Evolutionary conservation across 2,797 vertebrate species (phyloP), one percentile per base, ranked within the genome.

Genomic region (Diglossa cyanea): DNA sequence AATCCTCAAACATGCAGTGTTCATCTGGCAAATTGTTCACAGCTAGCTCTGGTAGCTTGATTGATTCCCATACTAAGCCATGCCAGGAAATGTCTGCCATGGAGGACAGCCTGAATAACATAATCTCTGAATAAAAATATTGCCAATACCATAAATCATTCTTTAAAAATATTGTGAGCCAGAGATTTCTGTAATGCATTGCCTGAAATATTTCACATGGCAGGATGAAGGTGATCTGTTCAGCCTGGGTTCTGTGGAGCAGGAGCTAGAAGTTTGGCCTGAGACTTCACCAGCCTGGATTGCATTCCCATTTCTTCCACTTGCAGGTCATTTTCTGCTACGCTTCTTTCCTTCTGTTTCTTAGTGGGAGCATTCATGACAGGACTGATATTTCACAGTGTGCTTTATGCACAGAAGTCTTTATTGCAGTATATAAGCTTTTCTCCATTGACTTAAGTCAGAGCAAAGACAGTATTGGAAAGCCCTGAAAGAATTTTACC

Each of bases 181-280:
- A 62, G 44, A 83, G 44, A n/a, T 23, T 42, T 70, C 25, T 10
- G 4, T 30, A 70, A 66, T 4, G 4, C 0, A 0, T 31, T 10
- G 3, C 24, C 58, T 42, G 47, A 82, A 90, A 53, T 25, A 39
- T 42, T 73, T 90, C 55, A 47, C 4, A 2, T 7, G 12, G 40
- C 16, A 80, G 44, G 28, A 65, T 58, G 48, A 81, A 82, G 65
- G n/a, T 24, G 26, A 63, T 19, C 23, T 42, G 75, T 54, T 90
- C 28, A 21, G 37, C 58, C 57, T 44, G 31, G 26, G n/a, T 40
- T 61, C 18, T 61, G 42, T 23, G 33, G 40, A 70, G 33, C 18
- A 75, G 12, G 7, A 19, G 8, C 13, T 10, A 53, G 44, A 66
- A 67, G 42, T 51, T 14, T 74, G 40, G 13, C 16, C 23, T 28